Evolutionary conservation across 2,888 invertebrate species (phyloP).

Genomic region (Sisyra terminalis): DNA sequence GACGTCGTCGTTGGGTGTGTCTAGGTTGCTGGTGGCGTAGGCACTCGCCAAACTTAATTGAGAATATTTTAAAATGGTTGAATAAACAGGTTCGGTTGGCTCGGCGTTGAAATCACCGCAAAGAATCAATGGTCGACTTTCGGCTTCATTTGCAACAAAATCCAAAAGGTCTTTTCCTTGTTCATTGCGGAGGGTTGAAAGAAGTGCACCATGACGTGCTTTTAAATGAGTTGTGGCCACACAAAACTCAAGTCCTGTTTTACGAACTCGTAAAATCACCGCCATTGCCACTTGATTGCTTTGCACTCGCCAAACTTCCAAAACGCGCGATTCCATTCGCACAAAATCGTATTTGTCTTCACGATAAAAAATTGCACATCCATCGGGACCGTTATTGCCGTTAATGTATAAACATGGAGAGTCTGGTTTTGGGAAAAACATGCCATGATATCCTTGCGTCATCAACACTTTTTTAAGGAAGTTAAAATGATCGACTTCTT

Average conservation of each 20-base stretch:
- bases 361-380: conserved; percentile 59
- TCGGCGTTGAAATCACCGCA: conserved; percentile 68
- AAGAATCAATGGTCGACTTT: conserved; percentile 39
- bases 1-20: not conserved
- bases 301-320: conserved; percentile 57
- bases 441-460: conserved; percentile 46
- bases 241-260: conserved; percentile 40
- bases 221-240: conserved; percentile 60
- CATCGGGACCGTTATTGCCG: conserved; percentile 60
- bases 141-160: conserved; percentile 31
- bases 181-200: conserved; percentile 49
- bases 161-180: conserved; percentile 50
- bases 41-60: conserved; percentile 31
- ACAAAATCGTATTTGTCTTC: conserved; percentile 42
- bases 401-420: conserved; percentile 57
- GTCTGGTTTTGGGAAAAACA: conserved; percentile 60
- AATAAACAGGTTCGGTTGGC: conserved; percentile 51
- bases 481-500: conserved; percentile 61
- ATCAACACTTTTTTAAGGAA: conserved; percentile 43
- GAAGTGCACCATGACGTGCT: conserved; percentile 47
- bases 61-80: conserved; percentile 33
- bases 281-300: conserved; percentile 55
- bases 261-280: conserved; percentile 33
- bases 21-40: conserved; percentile 27
- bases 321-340: conserved; percentile 36